Conservation (phyloP, 2,888 invertebrate genomes). For the Drosophila recens region DNA sequence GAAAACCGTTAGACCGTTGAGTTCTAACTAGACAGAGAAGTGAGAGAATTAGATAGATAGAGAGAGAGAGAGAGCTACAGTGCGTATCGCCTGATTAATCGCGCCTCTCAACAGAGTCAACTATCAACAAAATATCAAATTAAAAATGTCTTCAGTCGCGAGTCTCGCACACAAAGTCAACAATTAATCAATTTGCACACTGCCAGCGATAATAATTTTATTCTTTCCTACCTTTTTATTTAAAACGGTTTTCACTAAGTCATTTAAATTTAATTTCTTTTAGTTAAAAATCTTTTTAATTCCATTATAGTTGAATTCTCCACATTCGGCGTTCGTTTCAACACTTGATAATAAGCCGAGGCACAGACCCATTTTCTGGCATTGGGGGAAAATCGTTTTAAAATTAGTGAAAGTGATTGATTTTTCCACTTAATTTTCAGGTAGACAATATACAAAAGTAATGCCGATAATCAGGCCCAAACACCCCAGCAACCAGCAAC, state of each 20-base stretch:
- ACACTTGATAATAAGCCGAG: conserved; percentile 70
- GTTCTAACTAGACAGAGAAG: conserved; percentile 7
- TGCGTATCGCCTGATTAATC: conserved; percentile 63
- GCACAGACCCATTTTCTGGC: conserved; percentile 56
- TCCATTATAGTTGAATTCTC: conserved; percentile 45
- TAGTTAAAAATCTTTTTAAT: conserved; percentile 58
- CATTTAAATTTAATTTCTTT: conserved; percentile 66
- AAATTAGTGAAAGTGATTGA: conserved; percentile 81
- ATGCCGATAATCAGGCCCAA: conserved; percentile 76
- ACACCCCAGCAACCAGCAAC: conserved; percentile 8
- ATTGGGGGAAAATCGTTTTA: conserved; percentile 65
- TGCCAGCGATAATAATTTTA: conserved; percentile 48
- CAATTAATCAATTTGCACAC: conserved; percentile 76
- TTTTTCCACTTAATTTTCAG: conserved; percentile 77
- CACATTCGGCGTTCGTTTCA: conserved; percentile 63
- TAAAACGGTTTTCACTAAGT: conserved; percentile 42
- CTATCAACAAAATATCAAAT: conserved; percentile 43
- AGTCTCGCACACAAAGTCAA: conserved; percentile 18
- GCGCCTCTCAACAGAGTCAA: conserved; percentile 23
- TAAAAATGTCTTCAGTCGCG: conserved; percentile 36
- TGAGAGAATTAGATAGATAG: no score
- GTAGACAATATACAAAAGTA: conserved; percentile 62
- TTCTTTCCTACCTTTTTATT: background rate
- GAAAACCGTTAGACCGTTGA: conserved; percentile 56
- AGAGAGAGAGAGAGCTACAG: background rate